phyloP scores from a whole-genome alignment of 1,140 invertebrate genomes.

The Caenorhabditis tropicalis region DNA sequence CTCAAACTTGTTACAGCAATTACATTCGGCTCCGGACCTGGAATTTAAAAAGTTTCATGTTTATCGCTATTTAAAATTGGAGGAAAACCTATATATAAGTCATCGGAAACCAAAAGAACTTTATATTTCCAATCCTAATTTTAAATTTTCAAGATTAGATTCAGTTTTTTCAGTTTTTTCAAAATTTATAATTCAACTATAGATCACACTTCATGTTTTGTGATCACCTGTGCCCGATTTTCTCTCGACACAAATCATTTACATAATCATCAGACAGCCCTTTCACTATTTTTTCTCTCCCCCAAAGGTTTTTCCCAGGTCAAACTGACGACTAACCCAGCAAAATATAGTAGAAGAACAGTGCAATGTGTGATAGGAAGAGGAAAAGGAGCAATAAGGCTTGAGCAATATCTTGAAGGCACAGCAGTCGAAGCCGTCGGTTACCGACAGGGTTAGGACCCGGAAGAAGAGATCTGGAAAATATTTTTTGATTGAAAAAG shows the following conservation, averaged over 20 bases:
- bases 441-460: background rate
- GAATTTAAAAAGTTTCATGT: slow-evolving; percentile 7
- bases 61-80: no score
- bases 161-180: no score
- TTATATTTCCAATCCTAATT: no score
- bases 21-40: slow-evolving; percentile 43
- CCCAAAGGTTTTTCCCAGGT: background rate
- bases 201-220: background rate
- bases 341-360: slow-evolving; percentile 50
- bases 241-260: no score
- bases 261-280: no score
- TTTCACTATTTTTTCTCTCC: background rate
- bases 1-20: slow-evolving; percentile 37
- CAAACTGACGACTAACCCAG: slow-evolving; percentile 44
- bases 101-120: no score
- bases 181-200: no score
- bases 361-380: slow-evolving; percentile 44
- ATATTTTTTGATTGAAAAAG: background rate
- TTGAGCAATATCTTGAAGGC: slow-evolving; percentile 48
- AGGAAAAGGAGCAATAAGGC: slow-evolving; percentile 43
- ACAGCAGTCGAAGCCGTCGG: slow-evolving; percentile 13
- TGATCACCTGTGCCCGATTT: background rate
- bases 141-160: no score
- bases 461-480: slow-evolving; percentile 1
- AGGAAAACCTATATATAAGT: no score